Percentiles rank a stretch among this genome's conserved stretches.
Evolutionary conservation across 1,140 invertebrate genomes (phyloP).

Genomic region (Neodiprion virginianus): DNA sequence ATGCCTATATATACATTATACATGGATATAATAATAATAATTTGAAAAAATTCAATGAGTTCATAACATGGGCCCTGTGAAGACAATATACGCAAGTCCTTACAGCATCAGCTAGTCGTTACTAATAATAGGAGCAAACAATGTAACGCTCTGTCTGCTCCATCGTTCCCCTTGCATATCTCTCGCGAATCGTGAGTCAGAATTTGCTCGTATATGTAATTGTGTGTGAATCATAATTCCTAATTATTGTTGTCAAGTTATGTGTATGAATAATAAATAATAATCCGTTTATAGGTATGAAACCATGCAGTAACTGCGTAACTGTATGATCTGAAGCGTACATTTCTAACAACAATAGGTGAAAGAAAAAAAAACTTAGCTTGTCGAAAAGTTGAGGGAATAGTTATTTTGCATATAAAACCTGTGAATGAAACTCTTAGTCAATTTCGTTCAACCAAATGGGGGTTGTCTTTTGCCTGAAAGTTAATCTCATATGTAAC

Average conservation of each 20-base stretch:
- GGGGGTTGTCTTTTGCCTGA: too few species aligned
- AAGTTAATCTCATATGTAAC: too few species aligned
- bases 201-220: conserved; percentile 28
- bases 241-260: conserved; percentile 22
- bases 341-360: conserved; percentile 14
- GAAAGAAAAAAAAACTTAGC: conserved; percentile 2
- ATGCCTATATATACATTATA: not conserved
- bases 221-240: conserved; percentile 21
- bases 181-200: conserved; percentile 27
- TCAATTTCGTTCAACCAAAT: too few species aligned
- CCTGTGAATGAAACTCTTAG: too few species aligned
- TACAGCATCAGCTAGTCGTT: conserved; percentile 34
- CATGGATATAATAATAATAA: not conserved
- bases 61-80: conserved; percentile 35
- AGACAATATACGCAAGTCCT: conserved; percentile 37
- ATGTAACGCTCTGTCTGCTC: not conserved
- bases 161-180: conserved; percentile 26
- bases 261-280: conserved; percentile 19
- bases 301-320: conserved; percentile 16
- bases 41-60: conserved; percentile 23
- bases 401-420: not conserved
- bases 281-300: conserved; percentile 25
- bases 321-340: conserved; percentile 16
- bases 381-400: not conserved
- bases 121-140: conserved; percentile 23